A percentile compares a stretch with the other conserved stretches of the same genome.
These are phyloP conservation scores for Sylvietta virens DNA, from an alignment of 2,113 vertebrate species.

Conservation along the genomic window DNA sequence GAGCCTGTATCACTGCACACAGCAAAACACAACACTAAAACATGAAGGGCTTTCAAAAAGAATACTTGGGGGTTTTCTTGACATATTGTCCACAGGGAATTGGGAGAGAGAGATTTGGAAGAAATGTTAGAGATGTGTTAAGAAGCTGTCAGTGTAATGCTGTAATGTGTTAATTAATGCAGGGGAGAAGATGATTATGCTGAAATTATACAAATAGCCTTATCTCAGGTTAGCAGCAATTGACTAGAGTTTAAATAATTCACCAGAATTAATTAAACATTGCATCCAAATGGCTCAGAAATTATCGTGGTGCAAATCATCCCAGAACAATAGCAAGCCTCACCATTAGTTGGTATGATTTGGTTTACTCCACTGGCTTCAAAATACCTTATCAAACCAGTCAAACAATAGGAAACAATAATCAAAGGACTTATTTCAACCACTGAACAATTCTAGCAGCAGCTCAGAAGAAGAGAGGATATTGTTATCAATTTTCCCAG, in stretches of 20 bases:
- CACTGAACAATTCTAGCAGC: background rate
- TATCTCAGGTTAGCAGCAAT: slow-evolving; percentile 47
- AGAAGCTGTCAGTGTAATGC: slow-evolving; percentile 38
- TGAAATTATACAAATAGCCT: slow-evolving; percentile 34
- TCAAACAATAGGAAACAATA: slow-evolving; percentile 12
- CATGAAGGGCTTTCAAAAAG: background rate
- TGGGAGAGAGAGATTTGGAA: slow-evolving; percentile 4
- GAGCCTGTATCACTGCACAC: background rate
- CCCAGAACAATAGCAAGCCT: background rate
- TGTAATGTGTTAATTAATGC: slow-evolving; percentile 58
- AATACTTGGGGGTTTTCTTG: background rate
- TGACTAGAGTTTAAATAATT: slow-evolving; percentile 12
- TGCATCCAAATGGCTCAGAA: background rate
- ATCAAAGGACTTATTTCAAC: background rate
- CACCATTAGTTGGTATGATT: background rate
- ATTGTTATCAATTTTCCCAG: background rate
- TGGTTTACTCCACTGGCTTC: background rate
- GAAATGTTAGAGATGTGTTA: slow-evolving; percentile 15
- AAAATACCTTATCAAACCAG: background rate
- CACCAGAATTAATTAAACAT: slow-evolving; percentile 42
- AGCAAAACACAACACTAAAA: background rate
- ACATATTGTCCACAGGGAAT: slow-evolving; percentile 28
- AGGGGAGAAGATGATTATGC: slow-evolving; percentile 2
- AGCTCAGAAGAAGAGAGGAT: background rate
- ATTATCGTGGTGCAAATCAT: background rate